These are phyloP conservation scores for Papilio polyxenes DNA, from an alignment of 1,140 invertebrate species.

Conservation along the genomic window DNA sequence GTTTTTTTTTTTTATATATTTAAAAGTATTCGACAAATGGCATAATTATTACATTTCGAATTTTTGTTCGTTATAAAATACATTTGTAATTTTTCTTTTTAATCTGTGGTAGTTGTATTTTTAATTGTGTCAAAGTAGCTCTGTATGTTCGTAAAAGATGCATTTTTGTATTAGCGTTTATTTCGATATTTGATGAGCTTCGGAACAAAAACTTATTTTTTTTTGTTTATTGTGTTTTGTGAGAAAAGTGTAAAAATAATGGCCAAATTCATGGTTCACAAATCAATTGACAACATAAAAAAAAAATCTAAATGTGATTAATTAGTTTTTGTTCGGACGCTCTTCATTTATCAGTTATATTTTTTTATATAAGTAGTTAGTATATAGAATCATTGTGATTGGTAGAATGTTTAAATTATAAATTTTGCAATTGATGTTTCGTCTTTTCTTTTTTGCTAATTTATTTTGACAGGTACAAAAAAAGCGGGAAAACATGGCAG, in stretches of 20 bases:
- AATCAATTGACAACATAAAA: too few relatives aligned
- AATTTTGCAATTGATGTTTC: not conserved
- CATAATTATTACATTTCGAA: not conserved
- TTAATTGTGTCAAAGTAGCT: not conserved
- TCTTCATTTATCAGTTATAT: not conserved
- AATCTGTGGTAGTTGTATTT: not conserved
- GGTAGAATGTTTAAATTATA: constrained; percentile 28
- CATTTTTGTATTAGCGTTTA: not conserved
- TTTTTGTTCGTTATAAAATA: not conserved
- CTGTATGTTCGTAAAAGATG: not conserved
- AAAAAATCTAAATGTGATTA: too few relatives aligned
- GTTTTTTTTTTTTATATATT: too few relatives aligned
- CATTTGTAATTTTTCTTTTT: not conserved
- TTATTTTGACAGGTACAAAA: not conserved
- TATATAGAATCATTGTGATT: constrained; percentile 20
- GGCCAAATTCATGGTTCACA: too few relatives aligned
- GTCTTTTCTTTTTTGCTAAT: not conserved
- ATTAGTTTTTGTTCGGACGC: too few relatives aligned
- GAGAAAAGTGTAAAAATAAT: too few relatives aligned
- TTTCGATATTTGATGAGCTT: too few relatives aligned
- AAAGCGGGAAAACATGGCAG: too few relatives aligned
- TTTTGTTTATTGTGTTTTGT: too few relatives aligned
- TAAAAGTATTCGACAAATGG: too few relatives aligned
- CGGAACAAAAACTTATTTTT: not conserved
- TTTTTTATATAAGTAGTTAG: constrained; percentile 24